Evolutionary conservation across 2,888 invertebrate species (phyloP).

Genomic region (Odontocolon sp.): DNA sequence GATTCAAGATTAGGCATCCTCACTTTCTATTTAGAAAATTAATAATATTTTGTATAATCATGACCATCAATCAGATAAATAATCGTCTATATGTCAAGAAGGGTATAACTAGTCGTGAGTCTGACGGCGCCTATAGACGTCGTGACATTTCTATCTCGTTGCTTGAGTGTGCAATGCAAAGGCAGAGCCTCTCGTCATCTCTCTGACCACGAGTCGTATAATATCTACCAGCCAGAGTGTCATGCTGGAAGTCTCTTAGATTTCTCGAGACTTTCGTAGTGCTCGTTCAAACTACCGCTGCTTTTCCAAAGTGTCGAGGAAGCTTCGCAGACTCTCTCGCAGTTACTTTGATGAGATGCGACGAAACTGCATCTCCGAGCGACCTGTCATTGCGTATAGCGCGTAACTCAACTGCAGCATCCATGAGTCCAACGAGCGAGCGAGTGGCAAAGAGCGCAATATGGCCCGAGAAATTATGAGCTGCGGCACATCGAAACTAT

Average conservation of each 20-base stretch:
- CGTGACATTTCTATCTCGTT: conserved; percentile 40
- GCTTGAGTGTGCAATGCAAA: neutral
- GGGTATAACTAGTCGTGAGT: conserved; percentile 17
- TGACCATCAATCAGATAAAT: conserved; percentile 31
- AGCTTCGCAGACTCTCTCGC: conserved; percentile 1
- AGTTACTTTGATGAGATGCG: neutral
- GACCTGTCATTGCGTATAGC: too few relatives aligned
- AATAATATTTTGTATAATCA: conserved; percentile 9
- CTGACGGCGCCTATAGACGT: conserved; percentile 26
- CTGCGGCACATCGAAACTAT: conserved; percentile 26
- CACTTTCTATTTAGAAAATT: neutral
- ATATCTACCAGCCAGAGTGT: conserved; percentile 50
- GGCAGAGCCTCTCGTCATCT: too few relatives aligned
- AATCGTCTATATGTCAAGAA: conserved; percentile 15
- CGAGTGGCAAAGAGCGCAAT: neutral
- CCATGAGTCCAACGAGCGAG: neutral
- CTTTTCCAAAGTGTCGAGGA: conserved; percentile 4
- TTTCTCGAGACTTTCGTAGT: conserved; percentile 30
- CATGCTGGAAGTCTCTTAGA: conserved; percentile 41
- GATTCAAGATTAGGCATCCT: neutral
- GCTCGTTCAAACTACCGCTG: conserved; percentile 3
- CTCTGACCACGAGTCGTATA: too few relatives aligned
- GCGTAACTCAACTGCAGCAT: neutral
- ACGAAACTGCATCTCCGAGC: neutral
- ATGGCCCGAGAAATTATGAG: conserved; percentile 33